phyloP scores from a whole-genome alignment of 2,888 invertebrate genomes.

The Lordiphosa andalusiaca region DNA sequence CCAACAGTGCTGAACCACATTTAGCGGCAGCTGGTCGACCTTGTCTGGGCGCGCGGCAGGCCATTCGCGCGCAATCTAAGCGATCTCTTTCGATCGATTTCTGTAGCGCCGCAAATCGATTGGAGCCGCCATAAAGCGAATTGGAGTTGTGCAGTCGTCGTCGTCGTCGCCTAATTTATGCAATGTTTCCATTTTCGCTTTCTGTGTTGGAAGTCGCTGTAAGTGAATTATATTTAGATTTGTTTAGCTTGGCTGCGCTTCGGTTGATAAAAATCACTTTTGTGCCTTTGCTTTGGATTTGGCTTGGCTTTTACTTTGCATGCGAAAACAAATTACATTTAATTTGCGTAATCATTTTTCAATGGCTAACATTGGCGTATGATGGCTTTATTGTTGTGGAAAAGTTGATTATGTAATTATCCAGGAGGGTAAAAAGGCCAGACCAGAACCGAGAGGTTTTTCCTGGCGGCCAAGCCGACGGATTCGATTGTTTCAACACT shows the following conservation, averaged over 20 bases:
- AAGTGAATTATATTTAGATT: slow-evolving; percentile 66
- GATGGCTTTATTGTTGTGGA: slow-evolving; percentile 30
- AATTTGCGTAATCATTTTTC: slow-evolving; percentile 66
- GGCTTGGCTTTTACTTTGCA: slow-evolving; percentile 52
- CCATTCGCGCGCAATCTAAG: slow-evolving; percentile 27
- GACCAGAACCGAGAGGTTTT: slow-evolving; percentile 26
- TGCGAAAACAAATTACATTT: slow-evolving; percentile 60
- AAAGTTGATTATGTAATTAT: slow-evolving; percentile 42
- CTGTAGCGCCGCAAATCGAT: slow-evolving; percentile 55
- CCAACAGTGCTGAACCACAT: neutral
- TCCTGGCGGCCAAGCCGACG: slow-evolving; percentile 4
- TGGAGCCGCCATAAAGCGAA: slow-evolving; percentile 48
- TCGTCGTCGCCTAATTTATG: slow-evolving; percentile 53
- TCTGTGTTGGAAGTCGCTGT: slow-evolving; percentile 31
- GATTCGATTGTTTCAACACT: slow-evolving; percentile 25
- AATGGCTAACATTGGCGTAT: slow-evolving; percentile 50
- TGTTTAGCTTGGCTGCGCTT: slow-evolving; percentile 56
- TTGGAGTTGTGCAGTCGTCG: slow-evolving; percentile 34
- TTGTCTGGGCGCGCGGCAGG: slow-evolving; percentile 34
- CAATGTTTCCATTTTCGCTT: slow-evolving; percentile 44
- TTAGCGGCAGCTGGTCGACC: slow-evolving; percentile 55
- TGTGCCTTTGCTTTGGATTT: slow-evolving; percentile 29
- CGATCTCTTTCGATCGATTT: slow-evolving; percentile 40
- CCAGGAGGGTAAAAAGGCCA: slow-evolving; percentile 5
- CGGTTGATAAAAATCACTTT: slow-evolving; percentile 61